Evolutionary conservation across 2,888 invertebrate species (phyloP).

Genomic region (Eurytoma adleriae): DNA sequence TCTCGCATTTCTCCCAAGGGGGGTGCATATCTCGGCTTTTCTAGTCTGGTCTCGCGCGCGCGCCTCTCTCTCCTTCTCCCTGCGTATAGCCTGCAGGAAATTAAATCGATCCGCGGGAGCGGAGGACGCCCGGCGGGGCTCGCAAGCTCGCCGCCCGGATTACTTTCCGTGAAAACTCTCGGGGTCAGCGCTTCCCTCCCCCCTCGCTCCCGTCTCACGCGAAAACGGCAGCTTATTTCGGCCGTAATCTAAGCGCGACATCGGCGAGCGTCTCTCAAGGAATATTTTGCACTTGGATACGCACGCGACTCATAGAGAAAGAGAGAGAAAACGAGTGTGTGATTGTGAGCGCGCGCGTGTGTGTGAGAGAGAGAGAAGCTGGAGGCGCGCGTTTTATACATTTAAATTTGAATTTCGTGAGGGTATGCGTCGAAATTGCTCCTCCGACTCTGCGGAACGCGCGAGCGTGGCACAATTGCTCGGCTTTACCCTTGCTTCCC

Average conservation of each 20-base stretch:
- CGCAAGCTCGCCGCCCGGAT: slow-evolving; percentile 25
- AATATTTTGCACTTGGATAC: slow-evolving; percentile 14
- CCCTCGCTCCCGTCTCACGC: not conserved
- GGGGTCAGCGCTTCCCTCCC: slow-evolving; percentile 39
- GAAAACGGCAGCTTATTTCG: slow-evolving; percentile 40
- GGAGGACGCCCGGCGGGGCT: slow-evolving; percentile 5
- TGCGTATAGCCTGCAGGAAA: slow-evolving; percentile 48
- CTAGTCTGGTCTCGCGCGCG: slow-evolving; percentile 30
- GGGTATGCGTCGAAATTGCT: slow-evolving; percentile 14
- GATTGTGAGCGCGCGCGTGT: no score
- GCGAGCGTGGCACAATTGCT: slow-evolving; percentile 7
- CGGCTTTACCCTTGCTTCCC: not conserved
- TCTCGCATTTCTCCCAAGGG: not conserved
- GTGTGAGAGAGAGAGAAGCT: not conserved
- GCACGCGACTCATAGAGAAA: not conserved
- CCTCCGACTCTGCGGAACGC: not conserved
- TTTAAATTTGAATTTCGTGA: slow-evolving; percentile 30
- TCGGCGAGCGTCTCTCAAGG: slow-evolving; percentile 19
- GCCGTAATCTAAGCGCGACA: slow-evolving; percentile 42
- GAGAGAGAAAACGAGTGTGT: no score
- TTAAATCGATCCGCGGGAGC: slow-evolving; percentile 51
- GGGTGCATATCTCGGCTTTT: not conserved
- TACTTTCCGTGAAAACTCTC: slow-evolving; percentile 49
- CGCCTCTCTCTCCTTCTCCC: not conserved
- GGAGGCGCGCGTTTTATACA: slow-evolving; percentile 3